Conservation (phyloP, 1,140 invertebrate species). For the Ceratina japonica region DNA sequence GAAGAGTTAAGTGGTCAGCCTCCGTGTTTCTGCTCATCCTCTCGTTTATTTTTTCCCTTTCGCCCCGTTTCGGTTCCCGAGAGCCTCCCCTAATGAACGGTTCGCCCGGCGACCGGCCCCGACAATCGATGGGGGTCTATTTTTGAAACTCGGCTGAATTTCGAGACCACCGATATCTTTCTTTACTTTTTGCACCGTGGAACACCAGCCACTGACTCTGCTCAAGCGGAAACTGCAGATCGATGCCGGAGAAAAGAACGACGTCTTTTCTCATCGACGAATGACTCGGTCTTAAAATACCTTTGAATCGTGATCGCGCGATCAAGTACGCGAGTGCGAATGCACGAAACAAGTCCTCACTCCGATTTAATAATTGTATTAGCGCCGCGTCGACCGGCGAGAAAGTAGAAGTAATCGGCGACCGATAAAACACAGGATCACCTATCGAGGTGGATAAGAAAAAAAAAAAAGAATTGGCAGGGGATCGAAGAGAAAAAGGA, state of each 20-base stretch:
- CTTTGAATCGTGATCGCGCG: background rate
- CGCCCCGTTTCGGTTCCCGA: background rate
- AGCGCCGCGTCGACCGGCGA: too few species aligned
- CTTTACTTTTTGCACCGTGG: background rate
- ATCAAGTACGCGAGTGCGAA: too few species aligned
- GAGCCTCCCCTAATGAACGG: slow-evolving; percentile 19
- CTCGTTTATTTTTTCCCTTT: background rate
- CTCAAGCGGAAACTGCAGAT: background rate
- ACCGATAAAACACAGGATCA: background rate
- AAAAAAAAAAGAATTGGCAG: background rate
- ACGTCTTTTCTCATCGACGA: background rate
- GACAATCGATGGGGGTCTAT: slow-evolving; percentile 11
- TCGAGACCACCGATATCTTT: background rate
- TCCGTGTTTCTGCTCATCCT: background rate
- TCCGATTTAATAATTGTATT: too few species aligned
- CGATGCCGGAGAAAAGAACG: background rate
- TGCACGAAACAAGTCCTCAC: too few species aligned
- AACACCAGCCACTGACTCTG: background rate
- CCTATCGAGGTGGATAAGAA: slow-evolving; percentile 5
- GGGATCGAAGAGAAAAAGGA: background rate
- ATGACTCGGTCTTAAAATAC: background rate
- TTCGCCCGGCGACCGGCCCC: background rate
- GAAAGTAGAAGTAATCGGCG: background rate
- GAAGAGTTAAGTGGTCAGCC: slow-evolving; percentile 46
- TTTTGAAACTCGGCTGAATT: slow-evolving; percentile 19